phyloP scores from a whole-genome alignment of 2,113 vertebrate species.

The Tachysurus fulvidraco region DNA sequence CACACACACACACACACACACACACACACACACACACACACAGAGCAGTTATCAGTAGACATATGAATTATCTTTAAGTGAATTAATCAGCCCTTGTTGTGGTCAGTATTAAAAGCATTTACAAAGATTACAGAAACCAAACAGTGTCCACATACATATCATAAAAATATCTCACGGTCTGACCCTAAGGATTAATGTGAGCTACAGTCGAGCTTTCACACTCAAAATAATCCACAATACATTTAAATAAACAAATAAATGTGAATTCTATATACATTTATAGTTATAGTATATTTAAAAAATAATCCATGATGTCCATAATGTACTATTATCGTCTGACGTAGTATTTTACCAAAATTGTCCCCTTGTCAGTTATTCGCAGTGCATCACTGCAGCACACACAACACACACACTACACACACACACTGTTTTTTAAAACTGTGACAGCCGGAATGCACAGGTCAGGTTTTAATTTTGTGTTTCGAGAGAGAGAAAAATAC shows the following conservation, averaged over 20 bases:
- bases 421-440: not conserved
- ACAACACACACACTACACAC: slow-evolving; percentile 30
- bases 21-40: not conserved
- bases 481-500: not conserved
- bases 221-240: not conserved
- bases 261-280: not conserved
- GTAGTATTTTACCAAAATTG: not conserved
- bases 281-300: too few relatives aligned
- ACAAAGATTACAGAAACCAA: not conserved
- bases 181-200: not conserved
- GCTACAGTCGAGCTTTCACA: not conserved
- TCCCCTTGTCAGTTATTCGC: not conserved
- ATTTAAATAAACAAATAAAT: not conserved
- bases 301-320: too few relatives aligned
- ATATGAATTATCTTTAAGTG: not conserved
- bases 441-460: not conserved
- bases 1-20: not conserved
- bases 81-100: not conserved
- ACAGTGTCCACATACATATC: not conserved
- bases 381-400: slow-evolving; percentile 1
- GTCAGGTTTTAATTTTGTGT: not conserved
- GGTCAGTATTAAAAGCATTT: not conserved
- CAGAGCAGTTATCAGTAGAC: not conserved
- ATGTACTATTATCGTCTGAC: not conserved
- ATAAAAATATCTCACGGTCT: not conserved